Evolutionary conservation across 2,888 invertebrate genomes (phyloP), one percentile per base, ranked within the genome.

Genomic region (Altica lythri): DNA sequence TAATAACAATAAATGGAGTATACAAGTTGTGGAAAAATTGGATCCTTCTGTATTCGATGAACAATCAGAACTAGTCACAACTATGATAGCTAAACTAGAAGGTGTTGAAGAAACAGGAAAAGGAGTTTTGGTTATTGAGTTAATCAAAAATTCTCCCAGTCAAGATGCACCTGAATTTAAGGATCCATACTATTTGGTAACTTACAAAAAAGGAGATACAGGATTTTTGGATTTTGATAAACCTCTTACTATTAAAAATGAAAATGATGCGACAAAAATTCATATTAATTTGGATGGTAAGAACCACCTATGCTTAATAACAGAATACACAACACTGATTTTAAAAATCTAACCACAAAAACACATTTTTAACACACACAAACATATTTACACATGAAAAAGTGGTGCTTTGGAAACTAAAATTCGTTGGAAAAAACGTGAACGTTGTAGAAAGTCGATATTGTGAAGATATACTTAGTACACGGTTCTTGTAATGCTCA

Each of bases 91-190:
- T 3, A 34, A 6, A 2, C 8, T 16, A 14, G 9, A 34, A 5
- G 13, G 13, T 30, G 34, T 34, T 8, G 9, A 19, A n/a, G 19
- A 10, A 38, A 37, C 9, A 5, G 37, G 37, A 17, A n/a, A 2
- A 6, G 9, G 14, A 2, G 25, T 25, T 6, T 25, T 25, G 8
- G 25, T 8, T 6, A 25, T 25, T 4, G n/a, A 29, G 10, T n/a
- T 29, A n/a, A n/a, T n/a, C n/a, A n/a, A n/a, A n/a, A n/a, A n/a
- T 29, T 10, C 29, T 29, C 1, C 29, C 10, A 9, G 10, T n/a
- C n/a, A 29, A 2, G 17, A 29, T 14, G 34, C 45, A 13, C 58
- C 63, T 5, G 27, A 49, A 47, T 68, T 68, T 53, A 43, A 47
- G 13, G 42, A 58, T 10, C 12, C 48, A 5, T 44, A 44, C 17